Conservation (phyloP, 2,113 vertebrate species). For the Morone chrysops region DNA sequence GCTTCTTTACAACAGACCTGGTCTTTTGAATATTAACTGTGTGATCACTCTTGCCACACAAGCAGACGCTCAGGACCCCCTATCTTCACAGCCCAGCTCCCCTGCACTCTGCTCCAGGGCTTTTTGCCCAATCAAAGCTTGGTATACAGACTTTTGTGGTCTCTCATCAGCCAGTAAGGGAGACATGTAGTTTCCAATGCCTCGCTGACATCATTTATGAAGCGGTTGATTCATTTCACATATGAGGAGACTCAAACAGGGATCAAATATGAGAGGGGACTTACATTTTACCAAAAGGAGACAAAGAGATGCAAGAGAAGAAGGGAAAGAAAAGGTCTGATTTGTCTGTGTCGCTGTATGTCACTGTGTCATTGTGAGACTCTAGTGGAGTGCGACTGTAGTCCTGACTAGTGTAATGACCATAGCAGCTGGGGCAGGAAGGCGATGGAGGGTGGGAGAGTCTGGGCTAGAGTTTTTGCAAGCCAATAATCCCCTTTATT, state of each 20-base stretch:
- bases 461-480: constrained; percentile 72
- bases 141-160: constrained; percentile 61
- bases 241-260: constrained; percentile 24
- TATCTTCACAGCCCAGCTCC: constrained; percentile 52
- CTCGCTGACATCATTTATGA: constrained; percentile 55
- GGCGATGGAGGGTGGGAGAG: constrained; percentile 66
- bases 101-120: constrained; percentile 52
- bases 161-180: constrained; percentile 46
- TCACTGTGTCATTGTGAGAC: constrained; percentile 59
- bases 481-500: constrained; percentile 82
- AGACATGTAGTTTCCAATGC: constrained; percentile 53
- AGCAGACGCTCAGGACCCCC: constrained; percentile 73
- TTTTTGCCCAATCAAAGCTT: constrained; percentile 66
- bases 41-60: constrained; percentile 86
- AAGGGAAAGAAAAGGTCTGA: constrained; percentile 16
- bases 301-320: constrained; percentile 22
- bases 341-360: constrained; percentile 51
- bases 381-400: constrained; percentile 72
- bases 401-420: constrained; percentile 62
- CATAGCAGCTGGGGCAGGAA: constrained; percentile 74
- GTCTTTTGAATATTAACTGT: constrained; percentile 86
- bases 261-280: constrained; percentile 25
- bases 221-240: constrained; percentile 58
- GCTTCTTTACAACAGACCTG: constrained; percentile 78
- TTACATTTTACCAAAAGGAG: constrained; percentile 16